Base-by-base conservation (phyloP, 2,888 invertebrate species). In the Thysanoteuthis rhombus region DNA sequence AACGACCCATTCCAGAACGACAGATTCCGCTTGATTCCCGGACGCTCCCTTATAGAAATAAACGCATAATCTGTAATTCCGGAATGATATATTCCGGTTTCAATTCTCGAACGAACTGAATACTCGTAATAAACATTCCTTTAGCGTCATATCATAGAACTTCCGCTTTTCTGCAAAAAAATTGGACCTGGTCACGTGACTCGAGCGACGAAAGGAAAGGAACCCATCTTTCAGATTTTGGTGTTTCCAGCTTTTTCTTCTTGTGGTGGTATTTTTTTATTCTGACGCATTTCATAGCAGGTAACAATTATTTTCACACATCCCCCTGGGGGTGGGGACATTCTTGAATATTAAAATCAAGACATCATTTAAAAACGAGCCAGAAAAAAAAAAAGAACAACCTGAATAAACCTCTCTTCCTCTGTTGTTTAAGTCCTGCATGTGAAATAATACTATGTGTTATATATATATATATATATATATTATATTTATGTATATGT, bases 201-300 rank as follows among this genome's bases (percentile, higher is more conserved):
- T 93, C 58, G 47, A n/a, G n/a, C n/a, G n/a, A n/a, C n/a, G n/a
- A n/a, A n/a, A n/a, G n/a, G n/a, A 36, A 58, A 42, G 52, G 93
- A 52, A 93, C 52, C 93, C 93, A 52, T 93, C 93, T 93, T 93
- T 93, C 58, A 36, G 93, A 93, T 47, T 93, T 93, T 58, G n/a
- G n/a, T n/a, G 58, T 93, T 93, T 58, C 93, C 52, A 93, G 93
- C 47, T 93, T 93, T n/a, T 93, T 93, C 52, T 93, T 58, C 52
- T 58, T 36, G 52, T 93, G 93, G 93, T 93, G 93, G 92, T 93
- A 93, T 93, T 58, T 93, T 58, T 92, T 45, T 45, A 47, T 91
- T 39, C 58, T 93, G 93, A 58, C 93, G 93, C 52, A 93, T 93
- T 58, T 93, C 40, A 92, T 45, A 92, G 47, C 93, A 93, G 93